These are phyloP conservation scores for Diorhabda sublineata DNA, from an alignment of 1,140 invertebrate species.

Conservation along the genomic window DNA sequence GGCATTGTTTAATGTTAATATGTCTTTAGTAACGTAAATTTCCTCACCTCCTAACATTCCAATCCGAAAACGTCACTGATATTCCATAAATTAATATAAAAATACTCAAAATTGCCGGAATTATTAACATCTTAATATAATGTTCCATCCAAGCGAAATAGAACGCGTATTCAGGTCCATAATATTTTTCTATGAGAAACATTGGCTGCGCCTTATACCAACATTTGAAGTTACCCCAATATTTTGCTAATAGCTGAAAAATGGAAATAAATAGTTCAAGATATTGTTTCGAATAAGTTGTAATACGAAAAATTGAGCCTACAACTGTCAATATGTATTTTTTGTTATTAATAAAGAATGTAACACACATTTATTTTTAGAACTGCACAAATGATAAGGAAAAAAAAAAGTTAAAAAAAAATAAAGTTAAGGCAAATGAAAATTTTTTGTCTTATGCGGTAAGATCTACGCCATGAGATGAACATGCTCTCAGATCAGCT, in stretches of 20 bases:
- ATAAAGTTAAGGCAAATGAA: too few species aligned
- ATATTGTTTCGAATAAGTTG: background rate
- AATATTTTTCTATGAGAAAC: constrained; percentile 43
- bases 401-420: too few species aligned
- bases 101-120: constrained; percentile 51
- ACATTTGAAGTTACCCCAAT: constrained; percentile 49
- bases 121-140: constrained; percentile 54
- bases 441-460: too few species aligned
- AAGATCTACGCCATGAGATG: too few species aligned
- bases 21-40: background rate
- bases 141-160: constrained; percentile 53
- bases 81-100: constrained; percentile 32
- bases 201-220: constrained; percentile 50
- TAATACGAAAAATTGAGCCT: background rate
- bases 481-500: too few species aligned
- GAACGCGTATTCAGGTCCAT: constrained; percentile 45
- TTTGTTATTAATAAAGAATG: background rate
- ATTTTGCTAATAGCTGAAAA: constrained; percentile 36
- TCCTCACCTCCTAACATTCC: constrained; percentile 23
- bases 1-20: background rate
- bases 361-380: background rate
- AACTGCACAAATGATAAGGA: too few species aligned
- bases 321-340: background rate
- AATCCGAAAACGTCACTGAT: constrained; percentile 13
- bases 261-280: background rate